phyloP scores from a whole-genome alignment of 2,888 invertebrate species.

The Cephalotes varians region DNA sequence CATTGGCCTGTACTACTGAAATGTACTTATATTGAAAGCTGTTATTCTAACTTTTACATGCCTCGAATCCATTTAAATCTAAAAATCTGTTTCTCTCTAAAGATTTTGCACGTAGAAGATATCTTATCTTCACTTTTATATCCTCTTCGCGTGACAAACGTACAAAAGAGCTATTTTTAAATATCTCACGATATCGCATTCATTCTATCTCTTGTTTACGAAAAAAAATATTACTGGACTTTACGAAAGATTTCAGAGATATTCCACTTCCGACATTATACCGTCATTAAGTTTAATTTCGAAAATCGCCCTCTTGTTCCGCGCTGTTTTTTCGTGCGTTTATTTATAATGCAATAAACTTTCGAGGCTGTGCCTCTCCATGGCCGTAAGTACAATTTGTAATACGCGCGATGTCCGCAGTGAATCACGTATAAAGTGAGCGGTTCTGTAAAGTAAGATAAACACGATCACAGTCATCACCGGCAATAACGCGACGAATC shows the following conservation, averaged over 20 bases:
- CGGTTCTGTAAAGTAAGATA: slow-evolving; percentile 49
- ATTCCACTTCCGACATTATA: background rate
- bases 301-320: slow-evolving; percentile 3
- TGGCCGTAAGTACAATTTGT: slow-evolving; percentile 37
- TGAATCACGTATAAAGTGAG: slow-evolving; percentile 49
- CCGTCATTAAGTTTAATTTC: slow-evolving; percentile 1
- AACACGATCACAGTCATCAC: slow-evolving; percentile 53
- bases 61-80: background rate
- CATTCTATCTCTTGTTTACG: background rate
- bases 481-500: slow-evolving; percentile 27
- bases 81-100: background rate
- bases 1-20: background rate
- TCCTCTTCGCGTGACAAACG: background rate
- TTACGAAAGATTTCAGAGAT: slow-evolving; percentile 15
- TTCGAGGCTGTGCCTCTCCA: slow-evolving; percentile 17
- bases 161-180: background rate
- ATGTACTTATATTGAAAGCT: background rate
- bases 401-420: slow-evolving; percentile 33
- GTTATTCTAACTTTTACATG: background rate
- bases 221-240: background rate
- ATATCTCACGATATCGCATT: background rate
- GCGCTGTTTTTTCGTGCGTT: background rate
- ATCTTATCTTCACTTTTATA: background rate
- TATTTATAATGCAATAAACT: slow-evolving; percentile 48
- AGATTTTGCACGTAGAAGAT: background rate